phyloP scores from a whole-genome alignment of 2,797 vertebrate genomes.

The Pristis pectinata region DNA sequence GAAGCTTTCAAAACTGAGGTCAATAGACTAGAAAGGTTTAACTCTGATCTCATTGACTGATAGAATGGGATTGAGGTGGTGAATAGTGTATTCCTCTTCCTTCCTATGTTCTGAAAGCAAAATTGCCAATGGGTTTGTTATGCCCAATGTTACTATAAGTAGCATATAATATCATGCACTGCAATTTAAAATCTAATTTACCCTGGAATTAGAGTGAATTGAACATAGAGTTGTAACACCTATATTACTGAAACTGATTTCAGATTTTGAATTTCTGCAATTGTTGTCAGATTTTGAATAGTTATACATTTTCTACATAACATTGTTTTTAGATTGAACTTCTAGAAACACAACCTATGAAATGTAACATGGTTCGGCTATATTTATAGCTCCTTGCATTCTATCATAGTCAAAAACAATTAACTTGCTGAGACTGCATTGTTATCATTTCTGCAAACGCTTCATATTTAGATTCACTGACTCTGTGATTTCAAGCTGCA shows the following conservation, averaged over 20 bases:
- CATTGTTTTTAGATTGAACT: slow-evolving; percentile 10
- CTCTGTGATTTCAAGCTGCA: slow-evolving; percentile 26
- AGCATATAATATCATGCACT: neutral
- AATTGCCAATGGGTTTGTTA: neutral
- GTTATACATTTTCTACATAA: neutral
- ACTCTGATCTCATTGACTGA: neutral
- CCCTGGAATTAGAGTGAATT: neutral
- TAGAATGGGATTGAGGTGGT: neutral
- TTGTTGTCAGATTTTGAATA: neutral
- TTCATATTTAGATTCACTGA: slow-evolving; percentile 32
- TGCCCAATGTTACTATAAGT: neutral
- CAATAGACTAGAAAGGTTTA: no score
- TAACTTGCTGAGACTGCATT: slow-evolving; percentile 21
- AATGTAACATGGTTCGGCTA: neutral
- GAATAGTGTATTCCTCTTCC: neutral
- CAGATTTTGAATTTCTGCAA: neutral
- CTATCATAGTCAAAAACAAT: slow-evolving; percentile 12
- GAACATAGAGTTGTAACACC: neutral
- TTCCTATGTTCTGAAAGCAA: neutral
- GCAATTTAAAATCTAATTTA: neutral
- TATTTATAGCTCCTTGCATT: slow-evolving; percentile 20
- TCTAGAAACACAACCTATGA: neutral
- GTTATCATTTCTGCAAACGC: slow-evolving; percentile 9
- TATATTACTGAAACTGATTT: neutral
- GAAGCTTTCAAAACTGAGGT: no score